phyloP scores from a whole-genome alignment of 2,113 vertebrate genomes.

The Rana temporaria region DNA sequence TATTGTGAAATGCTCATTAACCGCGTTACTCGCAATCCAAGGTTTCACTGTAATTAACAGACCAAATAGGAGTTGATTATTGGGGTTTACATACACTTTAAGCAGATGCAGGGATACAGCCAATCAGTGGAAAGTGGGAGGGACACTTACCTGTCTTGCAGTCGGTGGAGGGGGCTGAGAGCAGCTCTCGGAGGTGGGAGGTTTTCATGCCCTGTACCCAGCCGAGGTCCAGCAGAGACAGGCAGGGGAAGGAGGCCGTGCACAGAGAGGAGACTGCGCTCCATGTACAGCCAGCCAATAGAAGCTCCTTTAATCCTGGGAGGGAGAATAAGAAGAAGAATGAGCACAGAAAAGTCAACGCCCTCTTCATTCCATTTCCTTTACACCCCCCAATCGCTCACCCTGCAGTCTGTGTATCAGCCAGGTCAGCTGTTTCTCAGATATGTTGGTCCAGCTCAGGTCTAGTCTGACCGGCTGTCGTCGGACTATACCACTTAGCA shows the following conservation, averaged over 20 bases:
- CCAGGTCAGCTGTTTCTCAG: conserved; percentile 93
- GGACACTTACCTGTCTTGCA: conserved; percentile 76
- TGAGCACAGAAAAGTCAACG: neutral
- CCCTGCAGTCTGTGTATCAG: conserved; percentile 89
- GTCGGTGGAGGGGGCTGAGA: conserved; percentile 79
- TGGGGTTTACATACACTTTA: too few relatives aligned
- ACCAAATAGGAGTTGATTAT: too few relatives aligned
- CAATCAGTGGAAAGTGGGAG: too few relatives aligned
- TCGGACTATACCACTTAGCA: conserved; percentile 90
- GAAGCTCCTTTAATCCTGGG: conserved; percentile 85
- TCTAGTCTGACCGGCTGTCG: conserved; percentile 85
- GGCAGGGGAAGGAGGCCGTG: conserved; percentile 83
- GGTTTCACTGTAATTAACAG: too few relatives aligned
- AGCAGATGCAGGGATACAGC: too few relatives aligned
- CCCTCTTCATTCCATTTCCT: neutral
- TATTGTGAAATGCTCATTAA: too few relatives aligned
- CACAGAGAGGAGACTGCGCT: conserved; percentile 85
- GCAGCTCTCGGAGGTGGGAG: conserved; percentile 87
- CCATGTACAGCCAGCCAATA: conserved; percentile 85
- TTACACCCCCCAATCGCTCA: conserved; percentile 53
- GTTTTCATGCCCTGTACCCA: conserved; percentile 90
- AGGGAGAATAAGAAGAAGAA: neutral
- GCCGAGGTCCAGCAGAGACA: conserved; percentile 86
- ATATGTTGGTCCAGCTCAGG: conserved; percentile 90
- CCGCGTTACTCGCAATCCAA: too few relatives aligned